Evolutionary conservation across 2,888 invertebrate species (phyloP).

Genomic region (Idaea biselata): DNA sequence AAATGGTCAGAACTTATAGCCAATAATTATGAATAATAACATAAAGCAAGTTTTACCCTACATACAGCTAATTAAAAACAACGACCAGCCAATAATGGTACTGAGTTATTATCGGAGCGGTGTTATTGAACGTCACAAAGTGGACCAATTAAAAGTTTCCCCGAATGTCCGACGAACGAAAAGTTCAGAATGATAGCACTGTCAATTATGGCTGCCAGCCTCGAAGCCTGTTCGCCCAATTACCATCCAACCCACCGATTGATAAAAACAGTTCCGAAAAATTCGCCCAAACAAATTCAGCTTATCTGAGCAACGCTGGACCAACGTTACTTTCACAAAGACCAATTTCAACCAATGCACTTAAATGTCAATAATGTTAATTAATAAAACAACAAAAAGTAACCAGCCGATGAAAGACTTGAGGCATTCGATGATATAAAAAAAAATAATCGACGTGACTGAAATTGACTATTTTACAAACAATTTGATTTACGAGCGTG

Average conservation of each 20-base stretch:
- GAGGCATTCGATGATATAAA: constrained; percentile 42
- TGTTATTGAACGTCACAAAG: constrained; percentile 74
- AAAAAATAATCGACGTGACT: constrained; percentile 42
- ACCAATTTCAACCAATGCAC: constrained; percentile 50
- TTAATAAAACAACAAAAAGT: constrained; percentile 56
- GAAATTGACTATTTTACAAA: constrained; percentile 62
- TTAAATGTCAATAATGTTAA: constrained; percentile 59
- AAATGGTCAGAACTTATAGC: constrained; percentile 8
- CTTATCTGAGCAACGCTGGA: constrained; percentile 63
- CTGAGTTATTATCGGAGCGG: constrained; percentile 73
- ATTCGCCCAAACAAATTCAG: constrained; percentile 71
- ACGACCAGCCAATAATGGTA: constrained; percentile 73
- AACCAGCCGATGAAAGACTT: constrained; percentile 43
- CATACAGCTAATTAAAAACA: constrained; percentile 67
- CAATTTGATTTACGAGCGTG: constrained; percentile 61
- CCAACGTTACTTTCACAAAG: constrained; percentile 44
- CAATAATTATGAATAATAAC: constrained; percentile 32
- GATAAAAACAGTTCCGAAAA: constrained; percentile 75
- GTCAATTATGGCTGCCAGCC: constrained; percentile 69
- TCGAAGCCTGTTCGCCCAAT: constrained; percentile 67
- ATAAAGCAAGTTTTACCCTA: constrained; percentile 31
- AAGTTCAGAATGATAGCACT: constrained; percentile 76
- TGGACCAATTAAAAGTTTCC: constrained; percentile 79
- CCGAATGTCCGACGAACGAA: constrained; percentile 72
- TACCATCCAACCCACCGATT: constrained; percentile 66